Conservation (phyloP, 2,113 vertebrate genomes). For the Microcebus ravelobensis region DNA sequence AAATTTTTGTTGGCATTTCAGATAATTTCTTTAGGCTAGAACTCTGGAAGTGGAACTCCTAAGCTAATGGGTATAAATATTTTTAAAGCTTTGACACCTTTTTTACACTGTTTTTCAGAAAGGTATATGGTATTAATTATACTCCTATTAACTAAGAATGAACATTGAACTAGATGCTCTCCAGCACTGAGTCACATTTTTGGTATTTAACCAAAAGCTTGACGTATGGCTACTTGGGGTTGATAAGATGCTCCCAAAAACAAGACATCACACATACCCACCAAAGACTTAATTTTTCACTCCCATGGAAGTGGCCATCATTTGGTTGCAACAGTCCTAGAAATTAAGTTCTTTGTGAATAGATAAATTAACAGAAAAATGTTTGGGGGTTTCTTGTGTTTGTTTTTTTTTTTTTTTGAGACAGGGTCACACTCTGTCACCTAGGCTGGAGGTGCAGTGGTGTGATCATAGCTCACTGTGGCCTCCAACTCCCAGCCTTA, state of each 20-base stretch:
- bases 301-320: neutral
- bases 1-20: conserved; percentile 19
- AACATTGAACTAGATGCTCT: neutral
- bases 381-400: no score
- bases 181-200: neutral
- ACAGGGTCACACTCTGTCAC: no score
- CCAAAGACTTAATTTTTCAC: neutral
- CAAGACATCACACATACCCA: neutral
- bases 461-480: no score
- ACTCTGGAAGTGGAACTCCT: neutral
- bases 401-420: no score
- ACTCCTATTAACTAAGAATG: neutral
- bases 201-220: neutral
- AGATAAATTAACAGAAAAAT: neutral
- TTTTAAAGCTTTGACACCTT: conserved; percentile 9
- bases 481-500: no score
- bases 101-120: conserved; percentile 9
- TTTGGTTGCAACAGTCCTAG: neutral
- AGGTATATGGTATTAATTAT: neutral
- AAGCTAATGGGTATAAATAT: neutral
- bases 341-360: conserved; percentile 34
- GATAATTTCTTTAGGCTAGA: neutral
- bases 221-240: neutral
- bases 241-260: neutral
- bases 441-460: no score